Percentiles rank a stretch among this genome's conserved stretches.
Conservation (phyloP, 2,113 vertebrate species). For the Antennarius striatus region DNA sequence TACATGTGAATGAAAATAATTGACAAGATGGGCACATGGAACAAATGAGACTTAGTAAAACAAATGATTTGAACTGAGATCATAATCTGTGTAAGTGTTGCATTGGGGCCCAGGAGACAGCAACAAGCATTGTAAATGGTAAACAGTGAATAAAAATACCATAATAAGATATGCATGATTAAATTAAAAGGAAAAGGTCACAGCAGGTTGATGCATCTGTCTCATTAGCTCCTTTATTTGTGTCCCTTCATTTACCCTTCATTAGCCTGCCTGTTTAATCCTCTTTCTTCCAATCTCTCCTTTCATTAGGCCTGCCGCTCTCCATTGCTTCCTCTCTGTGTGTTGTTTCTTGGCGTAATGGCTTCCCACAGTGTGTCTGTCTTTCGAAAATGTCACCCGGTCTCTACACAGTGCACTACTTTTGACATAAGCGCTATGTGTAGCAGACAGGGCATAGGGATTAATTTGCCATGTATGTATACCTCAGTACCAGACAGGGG, state of each 20-base stretch:
- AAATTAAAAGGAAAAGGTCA: slow-evolving; percentile 78
- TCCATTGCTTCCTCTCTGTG: slow-evolving; percentile 31
- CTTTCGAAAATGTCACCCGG: slow-evolving; percentile 67
- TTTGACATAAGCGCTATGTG: slow-evolving; percentile 72
- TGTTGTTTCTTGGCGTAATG: slow-evolving; percentile 59
- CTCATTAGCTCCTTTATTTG: slow-evolving; percentile 78
- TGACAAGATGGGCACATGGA: slow-evolving; percentile 50
- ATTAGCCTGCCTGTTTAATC: slow-evolving; percentile 71
- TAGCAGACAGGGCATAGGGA: slow-evolving; percentile 69
- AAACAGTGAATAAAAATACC: slow-evolving; percentile 74
- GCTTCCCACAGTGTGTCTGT: slow-evolving; percentile 61
- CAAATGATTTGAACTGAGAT: slow-evolving; percentile 67
- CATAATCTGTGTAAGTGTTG: slow-evolving; percentile 60
- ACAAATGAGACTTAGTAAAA: slow-evolving; percentile 67
- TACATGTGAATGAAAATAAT: slow-evolving; percentile 43
- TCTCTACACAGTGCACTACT: slow-evolving; percentile 44
- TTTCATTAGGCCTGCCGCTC: slow-evolving; percentile 56
- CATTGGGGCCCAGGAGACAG: slow-evolving; percentile 49
- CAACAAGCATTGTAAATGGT: slow-evolving; percentile 74
- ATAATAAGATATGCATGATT: slow-evolving; percentile 74
- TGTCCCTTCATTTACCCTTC: slow-evolving; percentile 75
- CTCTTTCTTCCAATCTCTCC: slow-evolving; percentile 47
- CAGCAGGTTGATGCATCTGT: slow-evolving; percentile 77
- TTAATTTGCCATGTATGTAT: slow-evolving; percentile 75
- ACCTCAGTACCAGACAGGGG: slow-evolving; percentile 70